A percentile compares a stretch with the other conserved stretches of the same genome.
These are phyloP conservation scores for Rhagologus leucostigma DNA, from an alignment of 2,113 vertebrate genomes.

Conservation along the genomic window DNA sequence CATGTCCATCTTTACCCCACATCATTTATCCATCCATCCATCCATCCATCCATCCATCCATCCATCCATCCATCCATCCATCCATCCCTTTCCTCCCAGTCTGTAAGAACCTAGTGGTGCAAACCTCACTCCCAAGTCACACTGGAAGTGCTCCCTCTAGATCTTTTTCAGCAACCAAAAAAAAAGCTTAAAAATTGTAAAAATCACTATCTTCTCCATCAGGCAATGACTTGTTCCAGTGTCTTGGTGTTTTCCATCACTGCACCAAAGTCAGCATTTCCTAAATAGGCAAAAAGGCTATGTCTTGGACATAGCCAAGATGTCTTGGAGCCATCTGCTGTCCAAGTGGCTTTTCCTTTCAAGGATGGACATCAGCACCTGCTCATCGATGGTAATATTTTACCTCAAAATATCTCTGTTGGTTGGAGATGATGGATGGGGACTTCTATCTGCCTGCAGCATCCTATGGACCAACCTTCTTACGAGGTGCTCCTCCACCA, in stretches of 20 bases:
- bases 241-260: not conserved
- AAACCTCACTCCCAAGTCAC: not conserved
- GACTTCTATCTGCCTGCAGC: fast-evolving
- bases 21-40: not conserved
- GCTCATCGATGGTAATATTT: fast-evolving
- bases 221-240: not conserved
- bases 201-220: not conserved
- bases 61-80: not conserved
- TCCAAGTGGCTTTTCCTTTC: not conserved
- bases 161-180: not conserved
- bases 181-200: not conserved
- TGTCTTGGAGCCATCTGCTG: not conserved
- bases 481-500: not conserved
- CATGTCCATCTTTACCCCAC: not conserved
- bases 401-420: not conserved
- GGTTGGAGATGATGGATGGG: not conserved
- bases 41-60: not conserved
- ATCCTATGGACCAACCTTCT: not conserved
- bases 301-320: not conserved
- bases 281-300: not conserved
- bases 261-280: not conserved
- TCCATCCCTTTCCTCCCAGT: not conserved
- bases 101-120: not conserved
- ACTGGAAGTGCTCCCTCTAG: not conserved
- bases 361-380: not conserved